phyloP scores from a whole-genome alignment of 2,888 invertebrate genomes.

The Adelognathus sp. region DNA sequence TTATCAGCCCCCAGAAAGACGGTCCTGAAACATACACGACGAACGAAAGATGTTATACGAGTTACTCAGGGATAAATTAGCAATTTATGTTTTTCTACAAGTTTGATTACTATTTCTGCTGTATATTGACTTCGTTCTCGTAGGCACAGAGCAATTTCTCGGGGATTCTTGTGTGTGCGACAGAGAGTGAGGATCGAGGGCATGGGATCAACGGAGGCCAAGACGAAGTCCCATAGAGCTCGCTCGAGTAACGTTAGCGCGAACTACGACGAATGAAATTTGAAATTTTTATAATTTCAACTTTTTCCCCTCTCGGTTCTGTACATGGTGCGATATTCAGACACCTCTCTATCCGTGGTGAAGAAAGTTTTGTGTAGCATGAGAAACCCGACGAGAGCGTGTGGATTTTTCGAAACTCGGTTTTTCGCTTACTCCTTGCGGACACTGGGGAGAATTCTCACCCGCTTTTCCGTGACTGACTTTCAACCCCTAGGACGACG shows the following conservation, averaged over 20 bases:
- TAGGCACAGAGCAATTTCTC: constrained; percentile 13
- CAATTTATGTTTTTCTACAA: neutral
- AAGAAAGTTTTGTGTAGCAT: constrained; percentile 67
- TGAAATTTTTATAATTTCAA: constrained; percentile 75
- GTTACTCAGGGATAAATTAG: neutral
- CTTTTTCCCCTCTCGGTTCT: constrained; percentile 64
- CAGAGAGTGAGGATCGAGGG: neutral
- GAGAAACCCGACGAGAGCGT: neutral
- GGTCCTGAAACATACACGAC: constrained; percentile 88
- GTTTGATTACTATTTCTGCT: constrained; percentile 10
- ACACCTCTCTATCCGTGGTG: constrained; percentile 55
- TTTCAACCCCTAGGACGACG: constrained; percentile 36
- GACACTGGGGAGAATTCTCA: constrained; percentile 58
- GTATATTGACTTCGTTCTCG: neutral
- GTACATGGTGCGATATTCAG: constrained; percentile 15
- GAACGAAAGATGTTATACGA: neutral
- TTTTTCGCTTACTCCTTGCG: constrained; percentile 45
- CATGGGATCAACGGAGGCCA: constrained; percentile 31
- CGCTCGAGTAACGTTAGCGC: constrained; percentile 1
- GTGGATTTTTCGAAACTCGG: constrained; percentile 32
- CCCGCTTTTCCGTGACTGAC: constrained; percentile 8
- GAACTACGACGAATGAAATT: constrained; percentile 62
- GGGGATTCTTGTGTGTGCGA: neutral
- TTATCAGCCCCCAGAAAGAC: constrained; percentile 98
- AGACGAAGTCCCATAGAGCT: constrained; percentile 27